These are phyloP conservation scores for Ctena decussata DNA, from an alignment of 2,888 invertebrate species.

Conservation along the genomic window DNA sequence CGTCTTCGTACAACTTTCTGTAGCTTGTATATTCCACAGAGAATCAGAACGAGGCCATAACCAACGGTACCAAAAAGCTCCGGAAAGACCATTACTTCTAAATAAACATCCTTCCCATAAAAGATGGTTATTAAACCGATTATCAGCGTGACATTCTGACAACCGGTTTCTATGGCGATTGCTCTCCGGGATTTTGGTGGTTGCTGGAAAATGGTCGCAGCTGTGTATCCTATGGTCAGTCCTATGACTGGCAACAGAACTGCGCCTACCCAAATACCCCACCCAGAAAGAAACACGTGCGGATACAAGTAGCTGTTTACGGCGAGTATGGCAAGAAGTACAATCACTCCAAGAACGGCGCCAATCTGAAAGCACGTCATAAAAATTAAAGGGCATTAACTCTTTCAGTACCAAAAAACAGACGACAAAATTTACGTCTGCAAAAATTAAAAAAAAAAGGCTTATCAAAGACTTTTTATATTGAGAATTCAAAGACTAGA, in stretches of 20 bases:
- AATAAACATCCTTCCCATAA: not conserved
- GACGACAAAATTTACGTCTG: too few relatives aligned
- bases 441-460: too few relatives aligned
- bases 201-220: not conserved
- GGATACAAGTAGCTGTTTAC: conserved; percentile 17
- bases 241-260: conserved; percentile 19
- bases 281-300: conserved; percentile 8
- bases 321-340: conserved; percentile 18
- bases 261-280: conserved; percentile 14
- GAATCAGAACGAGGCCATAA: not conserved
- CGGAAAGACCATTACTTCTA: conserved; percentile 31
- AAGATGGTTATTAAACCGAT: conserved; percentile 25
- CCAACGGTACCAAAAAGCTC: conserved; percentile 15
- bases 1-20: not conserved
- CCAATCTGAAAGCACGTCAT: not conserved
- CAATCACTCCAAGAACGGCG: not conserved
- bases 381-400: too few relatives aligned
- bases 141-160: conserved; percentile 34
- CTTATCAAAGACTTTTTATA: too few relatives aligned
- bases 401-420: too few relatives aligned
- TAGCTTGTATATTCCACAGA: not conserved
- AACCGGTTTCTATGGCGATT: conserved; percentile 23
- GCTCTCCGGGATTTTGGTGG: conserved; percentile 8
- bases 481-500: too few relatives aligned
- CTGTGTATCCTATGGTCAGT: conserved; percentile 16